Base-by-base conservation (phyloP, 2,797 vertebrate genomes). In the Ataeniobius toweri region DNA sequence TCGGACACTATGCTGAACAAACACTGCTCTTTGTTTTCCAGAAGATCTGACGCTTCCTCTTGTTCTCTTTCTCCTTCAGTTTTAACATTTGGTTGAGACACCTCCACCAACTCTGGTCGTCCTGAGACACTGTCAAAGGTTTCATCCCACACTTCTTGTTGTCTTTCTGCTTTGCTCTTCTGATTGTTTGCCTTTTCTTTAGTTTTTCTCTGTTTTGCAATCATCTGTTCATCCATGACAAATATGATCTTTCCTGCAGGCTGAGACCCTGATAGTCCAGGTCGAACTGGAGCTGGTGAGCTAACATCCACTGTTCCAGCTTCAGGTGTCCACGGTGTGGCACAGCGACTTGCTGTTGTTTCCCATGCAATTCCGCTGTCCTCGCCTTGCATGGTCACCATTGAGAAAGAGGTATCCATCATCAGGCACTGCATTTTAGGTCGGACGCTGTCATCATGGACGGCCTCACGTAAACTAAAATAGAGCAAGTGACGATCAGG, bases 301-400 rank as follows among this genome's bases (percentile, higher is more conserved):
- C 95, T 93, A 81, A 91, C 91, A 8, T 96, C 95, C n/a, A 93
- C 88, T 0, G 94, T 90, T 85, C 95, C 96, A 36, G 92, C 90
- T 89, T 97, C 97, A 0, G 96, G 96, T 2, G 95, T 87, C 97
- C 96, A 96, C 0, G 97, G 97, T 10, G 96, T 98, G 39, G 94
- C 95, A 86, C 95, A 96, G 78, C 94, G 95, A 73, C 96, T 95
- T 0, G 97, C 96, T 24, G 90, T 95, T 0, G 96, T 98, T 91
- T 99, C 98, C 98, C 98, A 99, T 0, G 94, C 95, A 67, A 99
- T 98, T 24, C 96, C 97, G 8, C 98, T 98, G 82, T 98, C 97
- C 91, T 99, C 97, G 20, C 94, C 95, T 92, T 98, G 98, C 90
- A 98, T 93, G 0, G 97, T 95, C 73, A 98, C 96, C 97, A 98